Conservation (phyloP, 2,113 vertebrate species). For the Synchiropus splendidus region DNA sequence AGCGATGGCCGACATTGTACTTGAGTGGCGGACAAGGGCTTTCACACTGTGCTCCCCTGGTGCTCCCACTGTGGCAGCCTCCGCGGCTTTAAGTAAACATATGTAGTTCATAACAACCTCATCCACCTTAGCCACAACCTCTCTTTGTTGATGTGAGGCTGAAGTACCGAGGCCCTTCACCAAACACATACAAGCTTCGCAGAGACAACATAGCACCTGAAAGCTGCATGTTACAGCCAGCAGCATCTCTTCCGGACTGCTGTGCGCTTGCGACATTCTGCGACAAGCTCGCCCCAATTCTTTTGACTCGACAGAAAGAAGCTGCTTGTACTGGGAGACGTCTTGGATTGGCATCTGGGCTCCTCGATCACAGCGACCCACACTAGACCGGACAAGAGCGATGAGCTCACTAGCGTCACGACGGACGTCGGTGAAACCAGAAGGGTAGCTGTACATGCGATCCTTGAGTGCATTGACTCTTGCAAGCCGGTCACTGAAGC, state of each 20-base stretch:
- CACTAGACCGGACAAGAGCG: slow-evolving; percentile 81
- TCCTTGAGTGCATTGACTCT: slow-evolving; percentile 83
- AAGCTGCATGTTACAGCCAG: slow-evolving; percentile 91
- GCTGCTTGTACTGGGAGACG: slow-evolving; percentile 86
- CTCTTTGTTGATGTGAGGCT: slow-evolving; percentile 77
- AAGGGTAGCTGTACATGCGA: slow-evolving; percentile 78
- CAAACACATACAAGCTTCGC: slow-evolving; percentile 94
- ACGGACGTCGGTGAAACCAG: slow-evolving; percentile 82
- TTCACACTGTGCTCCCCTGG: slow-evolving; percentile 80
- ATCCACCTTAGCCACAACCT: slow-evolving; percentile 88
- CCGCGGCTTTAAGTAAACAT: slow-evolving; percentile 87
- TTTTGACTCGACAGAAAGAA: slow-evolving; percentile 87
- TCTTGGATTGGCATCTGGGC: slow-evolving; percentile 72
- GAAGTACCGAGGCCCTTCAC: slow-evolving; percentile 80
- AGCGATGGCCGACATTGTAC: slow-evolving; percentile 92
- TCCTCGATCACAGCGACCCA: slow-evolving; percentile 64
- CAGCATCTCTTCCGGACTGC: slow-evolving; percentile 90
- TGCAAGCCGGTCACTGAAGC: slow-evolving; percentile 75
- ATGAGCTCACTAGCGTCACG: slow-evolving; percentile 89
- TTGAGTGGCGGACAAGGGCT: slow-evolving; percentile 86
- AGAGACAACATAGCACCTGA: slow-evolving; percentile 94
- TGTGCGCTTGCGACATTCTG: slow-evolving; percentile 85
- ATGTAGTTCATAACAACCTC: slow-evolving; percentile 97
- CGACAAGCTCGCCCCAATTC: slow-evolving; percentile 91
- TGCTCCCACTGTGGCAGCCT: slow-evolving; percentile 77